phyloP scores from a whole-genome alignment of 2,888 invertebrate species.

The Drosophila putrida region DNA sequence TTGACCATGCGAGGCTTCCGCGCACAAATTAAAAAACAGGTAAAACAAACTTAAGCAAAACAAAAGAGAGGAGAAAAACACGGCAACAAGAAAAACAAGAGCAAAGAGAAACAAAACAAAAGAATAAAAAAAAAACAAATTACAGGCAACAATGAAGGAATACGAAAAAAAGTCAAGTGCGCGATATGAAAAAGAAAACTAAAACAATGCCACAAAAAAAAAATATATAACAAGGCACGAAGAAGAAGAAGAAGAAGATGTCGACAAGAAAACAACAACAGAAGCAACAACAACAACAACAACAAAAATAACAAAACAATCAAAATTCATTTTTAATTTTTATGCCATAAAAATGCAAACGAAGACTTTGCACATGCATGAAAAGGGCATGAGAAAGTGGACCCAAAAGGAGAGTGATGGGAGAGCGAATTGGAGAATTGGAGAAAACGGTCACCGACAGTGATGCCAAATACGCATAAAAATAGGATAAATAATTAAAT shows the following conservation, averaged over 20 bases:
- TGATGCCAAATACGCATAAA: no score
- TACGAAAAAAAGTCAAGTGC: constrained; percentile 59
- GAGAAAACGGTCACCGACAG: constrained; percentile 55
- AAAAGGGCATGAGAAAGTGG: constrained; percentile 14
- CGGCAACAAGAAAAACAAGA: constrained; percentile 23
- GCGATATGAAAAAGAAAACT: constrained; percentile 58
- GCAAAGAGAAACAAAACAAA: constrained; percentile 24
- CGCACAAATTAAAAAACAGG: constrained; percentile 52
- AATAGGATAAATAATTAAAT: no score
- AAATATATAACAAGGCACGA: constrained; percentile 37
- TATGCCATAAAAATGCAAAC: constrained; percentile 82
- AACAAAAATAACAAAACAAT: constrained; percentile 58
- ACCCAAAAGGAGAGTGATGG: constrained; percentile 1
- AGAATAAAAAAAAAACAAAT: constrained; percentile 50
- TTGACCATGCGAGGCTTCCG: constrained; percentile 73
- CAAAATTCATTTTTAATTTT: constrained; percentile 81
- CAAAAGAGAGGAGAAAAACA: constrained; percentile 39
- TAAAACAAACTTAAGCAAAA: constrained; percentile 55
- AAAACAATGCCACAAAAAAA: constrained; percentile 67
- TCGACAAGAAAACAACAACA: constrained; percentile 36
- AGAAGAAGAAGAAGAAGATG: constrained; percentile 32
- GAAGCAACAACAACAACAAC: constrained; percentile 31
- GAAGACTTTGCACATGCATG: constrained; percentile 59
- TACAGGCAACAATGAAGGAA: constrained; percentile 51
- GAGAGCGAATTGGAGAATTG: constrained; percentile 2